A percentile compares a stretch with the other conserved stretches of the same genome.
phyloP scores from a whole-genome alignment of 2,888 invertebrate genomes.

The Melitaea athalia region DNA sequence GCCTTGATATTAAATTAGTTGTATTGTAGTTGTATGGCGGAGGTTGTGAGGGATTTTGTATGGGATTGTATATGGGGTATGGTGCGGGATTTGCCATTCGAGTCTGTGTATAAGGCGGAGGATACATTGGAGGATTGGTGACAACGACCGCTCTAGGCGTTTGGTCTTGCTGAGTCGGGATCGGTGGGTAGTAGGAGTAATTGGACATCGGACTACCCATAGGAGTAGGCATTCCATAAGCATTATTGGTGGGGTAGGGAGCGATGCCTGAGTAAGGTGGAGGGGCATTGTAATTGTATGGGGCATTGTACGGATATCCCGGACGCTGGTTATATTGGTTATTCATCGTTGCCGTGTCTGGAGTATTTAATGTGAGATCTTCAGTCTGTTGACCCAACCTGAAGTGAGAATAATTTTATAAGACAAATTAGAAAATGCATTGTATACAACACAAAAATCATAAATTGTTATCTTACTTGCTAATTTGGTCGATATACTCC shows the following conservation, averaged over 20 bases:
- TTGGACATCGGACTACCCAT: constrained; percentile 46
- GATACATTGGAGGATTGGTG: constrained; percentile 56
- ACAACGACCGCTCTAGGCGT: constrained; percentile 50
- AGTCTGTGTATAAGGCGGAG: constrained; percentile 68
- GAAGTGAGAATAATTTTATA: constrained; percentile 46
- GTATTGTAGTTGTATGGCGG: constrained; percentile 64
- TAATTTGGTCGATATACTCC: constrained; percentile 82
- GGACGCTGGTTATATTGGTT: constrained; percentile 71
- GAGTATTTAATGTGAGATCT: constrained; percentile 58
- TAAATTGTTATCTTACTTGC: constrained; percentile 59
- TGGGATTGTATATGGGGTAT: constrained; percentile 57
- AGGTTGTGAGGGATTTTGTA: constrained; percentile 21
- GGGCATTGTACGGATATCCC: constrained; percentile 59
- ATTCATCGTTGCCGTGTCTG: constrained; percentile 66
- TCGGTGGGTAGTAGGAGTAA: constrained; percentile 59
- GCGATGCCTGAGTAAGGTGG: constrained; percentile 58
- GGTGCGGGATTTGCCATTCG: constrained; percentile 66
- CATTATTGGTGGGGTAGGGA: constrained; percentile 60
- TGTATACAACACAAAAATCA: background rate
- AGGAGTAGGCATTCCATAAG: constrained; percentile 68
- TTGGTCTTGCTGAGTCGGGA: constrained; percentile 48
- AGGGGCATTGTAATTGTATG: constrained; percentile 59
- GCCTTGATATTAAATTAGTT: constrained; percentile 71
- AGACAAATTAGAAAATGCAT: constrained; percentile 50
- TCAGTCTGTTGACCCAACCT: constrained; percentile 75